Conservation (phyloP, 2,888 invertebrate genomes). For the Iselma pallidipennis region DNA sequence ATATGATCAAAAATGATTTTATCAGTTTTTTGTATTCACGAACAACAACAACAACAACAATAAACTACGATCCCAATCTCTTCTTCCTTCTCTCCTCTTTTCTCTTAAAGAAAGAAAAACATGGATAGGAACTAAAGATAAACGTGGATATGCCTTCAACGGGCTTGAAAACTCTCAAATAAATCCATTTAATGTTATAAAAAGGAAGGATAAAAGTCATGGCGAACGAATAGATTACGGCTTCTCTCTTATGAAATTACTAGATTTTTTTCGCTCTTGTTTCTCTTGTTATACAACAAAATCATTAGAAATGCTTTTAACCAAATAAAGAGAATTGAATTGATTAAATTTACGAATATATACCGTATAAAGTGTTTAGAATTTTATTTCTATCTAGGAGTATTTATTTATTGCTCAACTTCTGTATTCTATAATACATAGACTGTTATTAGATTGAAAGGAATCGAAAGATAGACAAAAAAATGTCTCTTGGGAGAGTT, state of each 20-base stretch:
- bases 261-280: neutral
- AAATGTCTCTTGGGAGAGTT: too few species aligned
- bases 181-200: constrained; percentile 27
- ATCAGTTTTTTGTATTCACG: neutral
- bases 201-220: constrained; percentile 22
- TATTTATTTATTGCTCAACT: too few species aligned
- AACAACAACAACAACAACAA: neutral
- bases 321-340: too few species aligned
- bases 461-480: too few species aligned
- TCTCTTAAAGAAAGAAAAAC: neutral
- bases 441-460: too few species aligned
- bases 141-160: neutral
- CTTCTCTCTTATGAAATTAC: neutral
- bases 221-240: constrained; percentile 5
- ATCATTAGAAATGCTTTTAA: too few species aligned
- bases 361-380: too few species aligned
- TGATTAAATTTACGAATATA: too few species aligned
- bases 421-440: too few species aligned
- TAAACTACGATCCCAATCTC: neutral
- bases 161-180: constrained; percentile 6
- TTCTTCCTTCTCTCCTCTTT: neutral
- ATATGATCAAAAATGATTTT: neutral
- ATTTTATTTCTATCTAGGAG: too few species aligned
- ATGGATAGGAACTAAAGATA: neutral
- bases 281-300: too few species aligned